These are phyloP conservation scores for Zaprionus lachaisei DNA, from an alignment of 1,140 invertebrate genomes.

Conservation along the genomic window DNA sequence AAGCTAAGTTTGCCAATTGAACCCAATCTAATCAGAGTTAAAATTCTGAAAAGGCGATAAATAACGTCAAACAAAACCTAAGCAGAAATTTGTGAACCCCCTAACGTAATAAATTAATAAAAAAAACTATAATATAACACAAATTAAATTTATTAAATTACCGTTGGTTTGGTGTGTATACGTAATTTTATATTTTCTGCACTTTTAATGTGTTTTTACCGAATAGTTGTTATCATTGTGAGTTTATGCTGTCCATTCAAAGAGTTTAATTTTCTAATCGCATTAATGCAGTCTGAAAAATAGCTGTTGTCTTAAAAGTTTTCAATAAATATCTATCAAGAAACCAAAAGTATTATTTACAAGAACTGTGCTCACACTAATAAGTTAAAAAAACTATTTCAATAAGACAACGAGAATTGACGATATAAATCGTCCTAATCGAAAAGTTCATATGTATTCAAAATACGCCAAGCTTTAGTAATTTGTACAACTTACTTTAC, in stretches of 20 bases:
- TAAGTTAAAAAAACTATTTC: background rate
- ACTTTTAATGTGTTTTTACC: background rate
- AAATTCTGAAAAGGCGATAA: slow-evolving; percentile 17
- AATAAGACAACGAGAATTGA: slow-evolving; percentile 12
- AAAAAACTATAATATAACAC: slow-evolving; percentile 10
- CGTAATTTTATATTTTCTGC: slow-evolving; percentile 23
- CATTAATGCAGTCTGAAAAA: background rate
- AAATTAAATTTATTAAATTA: background rate
- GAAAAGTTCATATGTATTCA: background rate
- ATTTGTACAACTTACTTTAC: background rate
- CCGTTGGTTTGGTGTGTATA: slow-evolving; percentile 23
- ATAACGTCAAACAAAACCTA: slow-evolving; percentile 7
- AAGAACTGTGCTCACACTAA: slow-evolving; percentile 6
- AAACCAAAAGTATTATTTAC: slow-evolving; percentile 38
- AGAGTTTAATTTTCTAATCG: slow-evolving; percentile 2
- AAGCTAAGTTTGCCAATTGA: slow-evolving; percentile 15
- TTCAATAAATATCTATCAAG: background rate
- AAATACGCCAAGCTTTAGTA: background rate
- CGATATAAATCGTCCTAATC: background rate
- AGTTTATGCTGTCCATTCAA: slow-evolving; percentile 22
- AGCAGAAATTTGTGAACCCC: background rate
- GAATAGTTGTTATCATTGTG: slow-evolving; percentile 18
- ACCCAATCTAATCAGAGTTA: background rate
- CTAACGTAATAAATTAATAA: background rate
- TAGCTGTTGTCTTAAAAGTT: background rate